Base-by-base conservation (phyloP, 2,888 invertebrate species). In the Agapostemon virescens region DNA sequence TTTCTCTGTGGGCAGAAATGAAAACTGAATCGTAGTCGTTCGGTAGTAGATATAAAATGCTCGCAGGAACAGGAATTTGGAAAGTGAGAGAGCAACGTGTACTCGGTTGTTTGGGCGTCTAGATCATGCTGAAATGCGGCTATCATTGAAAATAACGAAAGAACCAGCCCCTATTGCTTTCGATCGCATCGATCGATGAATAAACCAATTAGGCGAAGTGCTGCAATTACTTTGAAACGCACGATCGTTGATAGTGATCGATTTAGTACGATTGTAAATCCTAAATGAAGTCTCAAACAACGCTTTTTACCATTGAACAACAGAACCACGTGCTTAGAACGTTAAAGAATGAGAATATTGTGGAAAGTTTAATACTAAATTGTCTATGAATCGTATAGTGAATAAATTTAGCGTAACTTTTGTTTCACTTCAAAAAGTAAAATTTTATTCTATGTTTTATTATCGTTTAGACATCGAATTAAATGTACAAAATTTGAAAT, bases 1-100 rank as follows among this genome's bases (percentile, higher is more conserved):
- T 77, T 77, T 74, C 77, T 63, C 70, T 30, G 63, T n/a, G 49
- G 6, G 38, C 7, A 42, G 63, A 68, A 63, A 42, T 33, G 66
- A 69, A 69, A 69, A 72, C 64, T 15, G 55, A 72, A 38, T 61
- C 71, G 23, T 61, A 40, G 42, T 66, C 55, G 76, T 72, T 45
- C 42, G 36, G 52, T n/a, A n/a, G 63, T 17, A 42, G 23, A 42
- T 52, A 71, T 76, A 71, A 76, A 76, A 38, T 42, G 23, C 55
- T n/a, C 38, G 20, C 38, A 6, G 55, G 42, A 49, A 38, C 42
- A 49, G 64, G n/a, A 66, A 76, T 55, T 52, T 52, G 33, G 75
- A 49, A 69, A 63, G 63, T 63, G 70, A 58, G 38, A 33, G 38
- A 23, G 70, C 33, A 30, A 26, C 75, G 63, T 70, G 38, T 49